Evolutionary conservation across 2,113 vertebrate genomes (phyloP).

Genomic region (Camelus dromedarius): DNA sequence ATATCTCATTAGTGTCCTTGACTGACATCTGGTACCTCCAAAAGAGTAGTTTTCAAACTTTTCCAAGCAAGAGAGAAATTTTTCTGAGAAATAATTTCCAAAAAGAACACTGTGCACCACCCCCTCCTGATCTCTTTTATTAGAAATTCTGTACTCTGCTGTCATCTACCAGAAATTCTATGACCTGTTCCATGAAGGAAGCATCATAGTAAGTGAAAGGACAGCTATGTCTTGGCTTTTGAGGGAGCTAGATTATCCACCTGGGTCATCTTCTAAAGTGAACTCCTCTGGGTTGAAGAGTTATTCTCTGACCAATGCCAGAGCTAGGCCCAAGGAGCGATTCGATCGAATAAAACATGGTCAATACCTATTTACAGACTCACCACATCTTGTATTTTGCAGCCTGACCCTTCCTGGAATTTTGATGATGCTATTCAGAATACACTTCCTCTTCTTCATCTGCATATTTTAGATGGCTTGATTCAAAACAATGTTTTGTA

Average conservation of each 20-base stretch:
- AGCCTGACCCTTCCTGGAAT: conserved; percentile 48
- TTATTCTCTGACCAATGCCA: not conserved
- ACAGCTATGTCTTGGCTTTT: not conserved
- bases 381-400: conserved; percentile 14
- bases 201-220: not conserved
- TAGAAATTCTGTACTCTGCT: not conserved
- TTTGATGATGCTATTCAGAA: conserved; percentile 60
- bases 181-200: not conserved
- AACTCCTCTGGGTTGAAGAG: not conserved
- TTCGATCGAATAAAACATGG: not conserved
- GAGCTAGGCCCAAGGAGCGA: not conserved
- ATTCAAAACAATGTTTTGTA: conserved; percentile 74
- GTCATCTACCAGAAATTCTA: not conserved
- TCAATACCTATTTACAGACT: conserved; percentile 56
- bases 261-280: not conserved
- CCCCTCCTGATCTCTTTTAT: not conserved
- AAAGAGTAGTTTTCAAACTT: not conserved
- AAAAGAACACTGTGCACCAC: not conserved
- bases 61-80: not conserved
- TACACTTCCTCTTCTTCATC: conserved; percentile 59
- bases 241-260: not conserved
- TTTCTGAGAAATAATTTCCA: not conserved
- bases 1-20: not conserved
- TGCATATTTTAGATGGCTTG: conserved; percentile 64
- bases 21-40: not conserved